A percentile compares a stretch with the other conserved stretches of the same genome.
Evolutionary conservation across 2,888 invertebrate genomes (phyloP).

Genomic region (Antitype chi): DNA sequence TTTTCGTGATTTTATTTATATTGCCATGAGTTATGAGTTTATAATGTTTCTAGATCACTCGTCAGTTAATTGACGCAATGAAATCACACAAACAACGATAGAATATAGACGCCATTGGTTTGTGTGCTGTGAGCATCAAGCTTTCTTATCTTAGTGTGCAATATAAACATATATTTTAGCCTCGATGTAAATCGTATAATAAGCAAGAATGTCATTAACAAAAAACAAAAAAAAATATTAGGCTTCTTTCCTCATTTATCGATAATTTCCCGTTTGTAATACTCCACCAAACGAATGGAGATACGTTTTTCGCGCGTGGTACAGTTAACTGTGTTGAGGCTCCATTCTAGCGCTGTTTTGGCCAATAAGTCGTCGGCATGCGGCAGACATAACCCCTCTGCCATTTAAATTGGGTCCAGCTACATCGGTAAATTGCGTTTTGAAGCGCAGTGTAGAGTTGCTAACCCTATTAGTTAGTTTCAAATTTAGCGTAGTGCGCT

Average conservation of each 20-base stretch:
- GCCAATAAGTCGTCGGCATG: slow-evolving; percentile 20
- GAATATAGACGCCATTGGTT: neutral
- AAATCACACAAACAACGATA: neutral
- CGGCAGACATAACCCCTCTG: slow-evolving; percentile 34
- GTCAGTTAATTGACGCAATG: neutral
- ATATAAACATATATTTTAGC: neutral
- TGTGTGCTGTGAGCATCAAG: neutral
- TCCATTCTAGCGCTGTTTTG: neutral
- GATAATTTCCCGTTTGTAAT: neutral
- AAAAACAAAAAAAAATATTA: neutral
- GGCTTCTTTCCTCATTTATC: neutral
- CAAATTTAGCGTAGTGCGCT: slow-evolving; percentile 46
- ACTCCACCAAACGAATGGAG: neutral
- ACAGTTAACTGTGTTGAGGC: neutral
- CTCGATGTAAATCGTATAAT: neutral
- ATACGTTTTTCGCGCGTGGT: no score
- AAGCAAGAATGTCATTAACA: neutral
- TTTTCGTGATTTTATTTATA: neutral
- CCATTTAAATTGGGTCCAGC: slow-evolving; percentile 47
- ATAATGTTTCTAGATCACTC: neutral
- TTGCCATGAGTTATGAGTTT: neutral
- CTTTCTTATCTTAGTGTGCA: neutral
- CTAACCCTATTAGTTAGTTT: slow-evolving; percentile 54
- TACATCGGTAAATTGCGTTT: slow-evolving; percentile 47
- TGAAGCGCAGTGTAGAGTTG: slow-evolving; percentile 53